Conservation (phyloP, 2,888 invertebrate species). For the Cremastinae sp. region DNA sequence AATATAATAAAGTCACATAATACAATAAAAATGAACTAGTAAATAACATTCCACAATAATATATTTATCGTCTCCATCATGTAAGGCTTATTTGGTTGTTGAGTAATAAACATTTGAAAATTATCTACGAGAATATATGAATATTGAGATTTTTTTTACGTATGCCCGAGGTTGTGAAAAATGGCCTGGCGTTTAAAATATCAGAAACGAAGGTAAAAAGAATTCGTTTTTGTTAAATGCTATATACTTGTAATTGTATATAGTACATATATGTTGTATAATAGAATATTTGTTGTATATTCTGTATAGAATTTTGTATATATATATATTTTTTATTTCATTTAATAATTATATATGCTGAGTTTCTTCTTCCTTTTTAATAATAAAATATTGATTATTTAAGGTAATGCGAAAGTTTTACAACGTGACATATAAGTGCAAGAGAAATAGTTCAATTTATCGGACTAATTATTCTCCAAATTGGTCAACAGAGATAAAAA, state of each 20-base stretch:
- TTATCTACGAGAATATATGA: constrained; percentile 32
- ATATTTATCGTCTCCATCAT: constrained; percentile 47
- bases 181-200: constrained; percentile 62
- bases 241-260: constrained; percentile 66
- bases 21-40: constrained; percentile 67
- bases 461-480: no score
- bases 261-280: constrained; percentile 39
- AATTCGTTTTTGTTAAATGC: constrained; percentile 55
- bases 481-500: no score
- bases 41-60: constrained; percentile 71
- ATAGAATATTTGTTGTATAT: constrained; percentile 60
- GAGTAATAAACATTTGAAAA: constrained; percentile 56
- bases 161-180: constrained; percentile 56
- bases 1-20: constrained; percentile 61
- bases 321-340: constrained; percentile 56
- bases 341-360: constrained; percentile 42
- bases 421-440: no score
- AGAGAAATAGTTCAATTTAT: no score
- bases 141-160: constrained; percentile 7
- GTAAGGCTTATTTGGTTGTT: constrained; percentile 63
- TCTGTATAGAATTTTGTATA: constrained; percentile 55
- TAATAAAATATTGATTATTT: constrained; percentile 52
- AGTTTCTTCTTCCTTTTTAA: constrained; percentile 39
- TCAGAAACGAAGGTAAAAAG: constrained; percentile 62
- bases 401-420: no score